Evolutionary conservation across 2,797 vertebrate species (phyloP), one percentile per base, ranked within the genome.

Genomic region (Betta splendens): DNA sequence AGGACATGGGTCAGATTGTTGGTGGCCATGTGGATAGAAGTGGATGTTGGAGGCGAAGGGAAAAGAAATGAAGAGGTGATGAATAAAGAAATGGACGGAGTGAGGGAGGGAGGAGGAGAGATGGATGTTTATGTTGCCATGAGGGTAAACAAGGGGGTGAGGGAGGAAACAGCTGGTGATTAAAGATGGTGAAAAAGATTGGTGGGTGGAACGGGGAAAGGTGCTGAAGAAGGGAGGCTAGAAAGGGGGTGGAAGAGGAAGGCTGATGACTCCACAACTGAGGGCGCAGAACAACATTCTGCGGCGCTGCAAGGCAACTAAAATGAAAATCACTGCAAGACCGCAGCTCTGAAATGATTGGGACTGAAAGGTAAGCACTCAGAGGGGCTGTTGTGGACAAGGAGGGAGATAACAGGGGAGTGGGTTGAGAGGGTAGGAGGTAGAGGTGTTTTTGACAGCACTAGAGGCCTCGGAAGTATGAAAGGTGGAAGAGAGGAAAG

Each of bases 301-400:
- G 55, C 49, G 49, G 36, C 28, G 72, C 73, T 79, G 49, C 57
- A 60, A 79, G 83, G 84, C 73, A 74, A 64, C 53, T 38, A 46
- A 80, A 77, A 81, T 74, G 60, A 77, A 80, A 85, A 83, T 77
- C 67, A 72, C 67, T 72, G 66, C 72, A 71, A 68, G 57, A 69
- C 55, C 31, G 58, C 46, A 40, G 21, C 50, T 80, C 54, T 81
- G 78, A 79, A 79, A 81, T 80, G 77, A 88, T 77, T 75, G 60
- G 66, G 69, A 43, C 73, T 84, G 80, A 87, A 82, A 77, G 80
- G 76, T 80, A 80, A 79, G 55, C 64, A 71, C 75, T 77, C 72
- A 70, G 57, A 77, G 79, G 68, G 74, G 47, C 72, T 83, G 65
- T 80, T 84, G 75, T 75, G 69, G 76, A 82, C 68, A 75, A 79